Base-by-base conservation (phyloP, 2,797 vertebrate species). In the Sebastes miniatus region DNA sequence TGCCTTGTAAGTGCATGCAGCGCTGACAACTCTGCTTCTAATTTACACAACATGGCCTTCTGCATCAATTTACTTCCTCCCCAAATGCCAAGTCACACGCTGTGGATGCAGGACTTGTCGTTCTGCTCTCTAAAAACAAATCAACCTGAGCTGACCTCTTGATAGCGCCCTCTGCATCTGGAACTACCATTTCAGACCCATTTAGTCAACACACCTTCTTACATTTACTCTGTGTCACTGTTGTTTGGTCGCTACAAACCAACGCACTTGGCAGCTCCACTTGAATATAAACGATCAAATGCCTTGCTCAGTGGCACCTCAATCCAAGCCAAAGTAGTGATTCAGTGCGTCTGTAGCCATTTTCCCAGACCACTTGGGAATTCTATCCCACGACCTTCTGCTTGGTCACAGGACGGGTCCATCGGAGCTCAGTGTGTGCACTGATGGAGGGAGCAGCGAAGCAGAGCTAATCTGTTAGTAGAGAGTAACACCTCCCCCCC, bases 381-480 rank as follows among this genome's bases (percentile, higher is more conserved):
- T 59, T 56, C 32, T 59, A 65, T 84, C 52, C 82, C 3, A 16
- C 54, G 14, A 86, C 63, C 81, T 77, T 71, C 67, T 80, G 50
- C 72, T 69, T 29, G 32, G 77, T 86, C 85, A 85, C 69, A 79
- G 77, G 73, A 73, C 34, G 3, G 9, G 66, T 58, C 64, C 71
- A 72, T 31, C 9, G 16, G 71, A 75, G 70, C 68, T 83, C 63
- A 50, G 47, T 50, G 47, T 59, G 65, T 50, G 25, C 43, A 11
- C 83, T 87, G 69, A 86, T 84, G 57, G 75, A 84, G 67, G 54
- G 77, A 76, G 85, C 63, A 69, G 47, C 65, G 84, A 84, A 76
- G 88, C 76, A 27, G 66, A 88, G 71, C 88, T 89, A 89, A 92
- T 92, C 88, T 90, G 81, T 81, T 79, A 69, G 81, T 10, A 66